A percentile compares a stretch with the other conserved stretches of the same genome.
Evolutionary conservation across 2,888 invertebrate genomes (phyloP).

Genomic region (Dasypolia templi): DNA sequence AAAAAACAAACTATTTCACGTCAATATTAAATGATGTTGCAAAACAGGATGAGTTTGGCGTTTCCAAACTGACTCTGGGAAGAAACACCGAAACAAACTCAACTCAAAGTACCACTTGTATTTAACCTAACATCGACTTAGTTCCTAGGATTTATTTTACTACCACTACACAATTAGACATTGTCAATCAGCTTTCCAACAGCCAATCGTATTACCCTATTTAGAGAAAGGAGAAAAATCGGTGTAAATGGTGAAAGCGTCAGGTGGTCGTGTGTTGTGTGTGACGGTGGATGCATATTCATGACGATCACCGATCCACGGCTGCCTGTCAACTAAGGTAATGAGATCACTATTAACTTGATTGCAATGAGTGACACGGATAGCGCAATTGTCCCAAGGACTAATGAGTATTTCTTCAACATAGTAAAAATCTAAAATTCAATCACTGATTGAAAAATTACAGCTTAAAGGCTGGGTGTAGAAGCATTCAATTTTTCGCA

Average conservation of each 20-base stretch:
- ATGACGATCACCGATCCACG: conserved; percentile 42
- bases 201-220: conserved; percentile 55
- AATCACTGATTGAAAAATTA: no score
- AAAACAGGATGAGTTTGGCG: no score
- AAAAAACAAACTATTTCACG: no score
- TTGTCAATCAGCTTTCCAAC: conserved; percentile 39
- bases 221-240: conserved; percentile 67
- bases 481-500: no score
- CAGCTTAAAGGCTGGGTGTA: no score
- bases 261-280: conserved; percentile 58
- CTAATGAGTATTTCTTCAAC: no score
- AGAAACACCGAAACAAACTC: no score
- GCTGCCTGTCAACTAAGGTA: conserved; percentile 51
- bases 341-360: conserved; percentile 63
- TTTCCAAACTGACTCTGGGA: no score
- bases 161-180: conserved; percentile 16
- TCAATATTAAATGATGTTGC: no score
- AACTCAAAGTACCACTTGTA: background rate
- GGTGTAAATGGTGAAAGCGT: conserved; percentile 61
- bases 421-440: no score
- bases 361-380: conserved; percentile 43
- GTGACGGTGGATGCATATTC: conserved; percentile 58
- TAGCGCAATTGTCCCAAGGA: no score
- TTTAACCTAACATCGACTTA: no score
- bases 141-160: background rate